Percentiles rank a stretch among this genome's conserved stretches.
phyloP scores from a whole-genome alignment of 1,140 invertebrate genomes.

The Helicoverpa armigera region DNA sequence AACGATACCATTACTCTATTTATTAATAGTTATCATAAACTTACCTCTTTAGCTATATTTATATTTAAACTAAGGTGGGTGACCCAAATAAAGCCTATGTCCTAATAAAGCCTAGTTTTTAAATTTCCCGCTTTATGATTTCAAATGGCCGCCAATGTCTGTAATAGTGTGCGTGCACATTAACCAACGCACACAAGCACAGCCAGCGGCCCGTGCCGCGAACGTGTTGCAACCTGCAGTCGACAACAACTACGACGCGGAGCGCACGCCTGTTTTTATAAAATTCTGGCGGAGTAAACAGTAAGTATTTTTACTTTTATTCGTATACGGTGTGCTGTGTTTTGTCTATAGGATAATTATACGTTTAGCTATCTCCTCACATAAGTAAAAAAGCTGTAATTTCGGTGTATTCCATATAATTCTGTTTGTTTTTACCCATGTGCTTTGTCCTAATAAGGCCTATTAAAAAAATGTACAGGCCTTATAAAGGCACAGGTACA shows the following conservation, averaged over 20 bases:
- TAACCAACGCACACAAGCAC: background rate
- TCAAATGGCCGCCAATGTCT: background rate
- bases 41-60: too few relatives aligned
- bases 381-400: background rate
- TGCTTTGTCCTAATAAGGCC: background rate
- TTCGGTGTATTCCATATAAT: background rate
- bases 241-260: background rate
- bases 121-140: background rate
- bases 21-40: too few relatives aligned
- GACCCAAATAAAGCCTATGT: slow-evolving; percentile 3
- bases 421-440: background rate
- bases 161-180: background rate
- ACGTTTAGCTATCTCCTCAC: background rate
- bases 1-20: too few relatives aligned
- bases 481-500: background rate
- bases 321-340: background rate
- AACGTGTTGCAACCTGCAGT: background rate
- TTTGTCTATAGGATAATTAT: slow-evolving; percentile 2
- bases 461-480: background rate
- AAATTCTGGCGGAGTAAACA: background rate
- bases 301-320: slow-evolving; percentile 1
- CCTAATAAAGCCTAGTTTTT: slow-evolving; percentile 1
- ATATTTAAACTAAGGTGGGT: too few relatives aligned
- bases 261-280: slow-evolving; percentile 1
- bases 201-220: background rate